Evolutionary conservation across 2,797 vertebrate species (phyloP).

Genomic region (Chaetophractus vellerosus): DNA sequence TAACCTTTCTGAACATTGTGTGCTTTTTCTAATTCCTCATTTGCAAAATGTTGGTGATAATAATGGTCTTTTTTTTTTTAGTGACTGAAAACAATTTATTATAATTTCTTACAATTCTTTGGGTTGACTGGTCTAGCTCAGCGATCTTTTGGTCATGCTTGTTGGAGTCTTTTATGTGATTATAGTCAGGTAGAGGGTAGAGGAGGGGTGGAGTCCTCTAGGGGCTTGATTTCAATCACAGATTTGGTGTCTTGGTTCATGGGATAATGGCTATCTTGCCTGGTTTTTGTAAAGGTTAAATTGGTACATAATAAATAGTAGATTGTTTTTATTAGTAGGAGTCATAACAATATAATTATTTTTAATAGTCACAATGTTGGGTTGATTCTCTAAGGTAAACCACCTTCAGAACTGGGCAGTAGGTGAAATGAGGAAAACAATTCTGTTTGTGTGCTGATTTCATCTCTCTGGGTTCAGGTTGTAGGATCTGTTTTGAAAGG

Average conservation of each 20-base stretch:
- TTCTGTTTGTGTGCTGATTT: conserved; percentile 34
- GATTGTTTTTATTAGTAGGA: conserved; percentile 44
- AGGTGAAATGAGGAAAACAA: background rate
- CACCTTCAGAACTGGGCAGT: background rate
- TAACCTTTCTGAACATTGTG: background rate
- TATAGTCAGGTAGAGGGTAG: too few species aligned
- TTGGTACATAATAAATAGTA: background rate
- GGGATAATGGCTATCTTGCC: conserved; percentile 23
- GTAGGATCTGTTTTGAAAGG: conserved; percentile 19
- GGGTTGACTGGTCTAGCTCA: too few species aligned
- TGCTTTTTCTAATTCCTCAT: conserved; percentile 28
- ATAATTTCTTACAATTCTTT: too few species aligned
- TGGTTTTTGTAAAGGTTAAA: conserved; percentile 56
- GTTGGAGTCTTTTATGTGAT: too few species aligned
- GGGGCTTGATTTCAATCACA: too few species aligned
- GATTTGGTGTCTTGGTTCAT: too few species aligned
- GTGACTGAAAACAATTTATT: too few species aligned
- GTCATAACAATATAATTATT: conserved; percentile 45
- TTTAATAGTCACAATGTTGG: conserved; percentile 46
- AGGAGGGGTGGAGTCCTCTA: too few species aligned
- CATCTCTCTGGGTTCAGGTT: conserved; percentile 33
- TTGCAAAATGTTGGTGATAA: conserved; percentile 57
- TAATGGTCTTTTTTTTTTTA: background rate
- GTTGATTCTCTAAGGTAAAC: background rate
- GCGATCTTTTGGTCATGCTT: too few species aligned